Percentiles rank a stretch among this genome's conserved stretches.
Conservation (phyloP, 1,140 invertebrate genomes). For the Leptopilina clavipes region DNA sequence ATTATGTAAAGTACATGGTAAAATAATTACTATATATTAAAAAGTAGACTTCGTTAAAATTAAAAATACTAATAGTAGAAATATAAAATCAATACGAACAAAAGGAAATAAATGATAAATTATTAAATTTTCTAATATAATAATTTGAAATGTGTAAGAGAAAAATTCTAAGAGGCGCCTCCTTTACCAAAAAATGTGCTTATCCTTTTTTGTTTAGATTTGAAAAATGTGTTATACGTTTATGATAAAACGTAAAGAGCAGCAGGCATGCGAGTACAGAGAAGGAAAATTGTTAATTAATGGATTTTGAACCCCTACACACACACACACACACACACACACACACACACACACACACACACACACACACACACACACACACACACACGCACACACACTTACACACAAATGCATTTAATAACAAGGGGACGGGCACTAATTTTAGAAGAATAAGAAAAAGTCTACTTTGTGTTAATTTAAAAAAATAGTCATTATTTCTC, state of each 20-base stretch:
- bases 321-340: constrained; percentile 44
- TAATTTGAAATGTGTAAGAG: not conserved
- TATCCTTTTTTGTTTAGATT: not conserved
- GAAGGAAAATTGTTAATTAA: constrained; percentile 54
- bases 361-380: constrained; percentile 45
- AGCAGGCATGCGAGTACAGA: constrained; percentile 66
- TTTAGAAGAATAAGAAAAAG: not conserved
- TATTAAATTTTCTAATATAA: no score
- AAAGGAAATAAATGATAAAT: no score
- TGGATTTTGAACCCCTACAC: constrained; percentile 49
- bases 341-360: constrained; percentile 50
- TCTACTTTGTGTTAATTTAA: not conserved
- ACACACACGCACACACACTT: constrained; percentile 44
- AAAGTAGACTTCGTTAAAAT: no score
- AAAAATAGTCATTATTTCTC: not conserved
- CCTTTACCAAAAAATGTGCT: not conserved
- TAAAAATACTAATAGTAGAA: no score
- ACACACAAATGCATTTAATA: constrained; percentile 49
- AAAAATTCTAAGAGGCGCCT: not conserved
- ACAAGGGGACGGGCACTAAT: constrained; percentile 50
- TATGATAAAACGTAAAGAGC: constrained; percentile 52
- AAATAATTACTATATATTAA: no score
- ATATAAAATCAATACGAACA: no score
- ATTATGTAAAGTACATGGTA: no score
- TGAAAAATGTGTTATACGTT: constrained; percentile 17